phyloP scores from a whole-genome alignment of 2,113 vertebrate species.

The Microtus ochrogaster region DNA sequence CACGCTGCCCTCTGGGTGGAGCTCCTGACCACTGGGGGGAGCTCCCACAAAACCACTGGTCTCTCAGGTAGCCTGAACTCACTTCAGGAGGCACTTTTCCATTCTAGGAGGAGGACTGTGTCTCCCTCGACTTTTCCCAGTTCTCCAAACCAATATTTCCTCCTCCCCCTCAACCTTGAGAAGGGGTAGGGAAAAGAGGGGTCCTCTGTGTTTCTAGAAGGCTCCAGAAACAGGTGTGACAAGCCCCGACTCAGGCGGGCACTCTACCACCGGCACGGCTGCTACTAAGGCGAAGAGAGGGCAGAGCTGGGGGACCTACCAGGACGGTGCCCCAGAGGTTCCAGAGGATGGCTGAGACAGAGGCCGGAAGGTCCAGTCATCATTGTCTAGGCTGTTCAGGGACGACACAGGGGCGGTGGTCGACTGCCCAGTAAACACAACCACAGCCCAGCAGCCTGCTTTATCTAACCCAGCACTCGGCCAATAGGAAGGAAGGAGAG shows the following conservation, averaged over 20 bases:
- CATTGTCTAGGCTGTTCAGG: constrained; percentile 25
- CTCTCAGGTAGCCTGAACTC: not conserved
- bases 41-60: not conserved
- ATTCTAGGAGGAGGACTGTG: not conserved
- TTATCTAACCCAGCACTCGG: constrained; percentile 71
- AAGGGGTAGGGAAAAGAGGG: not conserved
- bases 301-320: not conserved
- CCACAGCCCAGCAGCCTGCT: constrained; percentile 9
- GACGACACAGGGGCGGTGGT: not conserved
- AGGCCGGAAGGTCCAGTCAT: not conserved
- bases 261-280: not conserved
- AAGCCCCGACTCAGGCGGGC: not conserved
- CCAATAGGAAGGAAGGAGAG: not conserved
- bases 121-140: not conserved
- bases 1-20: constrained; percentile 62
- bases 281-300: not conserved
- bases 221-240: not conserved
- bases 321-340: fast-evolving
- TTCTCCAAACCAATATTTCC: not conserved
- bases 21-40: constrained; percentile 51
- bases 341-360: constrained; percentile 55
- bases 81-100: not conserved
- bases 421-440: constrained; percentile 31
- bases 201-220: not conserved
- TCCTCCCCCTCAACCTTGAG: not conserved